Conservation (phyloP, 1,140 invertebrate genomes). For the Brevipalpus yothersi region DNA sequence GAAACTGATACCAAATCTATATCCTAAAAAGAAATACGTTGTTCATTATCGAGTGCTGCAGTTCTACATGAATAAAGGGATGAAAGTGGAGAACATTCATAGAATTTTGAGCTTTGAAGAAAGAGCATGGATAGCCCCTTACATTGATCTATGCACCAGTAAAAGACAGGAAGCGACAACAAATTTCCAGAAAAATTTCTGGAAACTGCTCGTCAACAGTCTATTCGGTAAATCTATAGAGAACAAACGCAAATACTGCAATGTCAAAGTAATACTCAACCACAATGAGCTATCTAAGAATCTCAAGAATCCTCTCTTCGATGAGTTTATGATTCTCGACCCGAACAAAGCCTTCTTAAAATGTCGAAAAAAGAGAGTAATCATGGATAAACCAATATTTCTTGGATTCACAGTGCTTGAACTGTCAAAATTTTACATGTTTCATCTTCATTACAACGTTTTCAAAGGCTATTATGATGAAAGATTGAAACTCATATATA, state of each 20-base stretch:
- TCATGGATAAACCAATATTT: constrained; percentile 15
- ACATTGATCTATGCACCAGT: constrained; percentile 22
- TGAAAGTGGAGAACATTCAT: constrained; percentile 25
- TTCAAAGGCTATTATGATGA: constrained; percentile 13
- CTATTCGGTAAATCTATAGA: constrained; percentile 26
- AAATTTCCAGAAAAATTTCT: constrained; percentile 17
- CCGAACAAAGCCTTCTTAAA: constrained; percentile 7
- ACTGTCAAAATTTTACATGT: constrained; percentile 15
- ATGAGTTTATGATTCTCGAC: constrained; percentile 13
- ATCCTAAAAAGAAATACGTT: constrained; percentile 19
- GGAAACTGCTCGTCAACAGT: constrained; percentile 22
- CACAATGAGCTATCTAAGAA: constrained; percentile 15
- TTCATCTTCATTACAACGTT: constrained; percentile 15
- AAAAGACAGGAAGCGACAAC: constrained; percentile 13
- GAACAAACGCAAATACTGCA: constrained; percentile 22
- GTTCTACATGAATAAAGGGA: constrained; percentile 21
- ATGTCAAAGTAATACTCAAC: constrained; percentile 19
- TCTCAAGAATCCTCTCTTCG: constrained; percentile 20
- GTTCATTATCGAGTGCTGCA: constrained; percentile 26
- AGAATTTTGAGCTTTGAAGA: constrained; percentile 24
- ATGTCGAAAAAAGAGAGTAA: constrained; percentile 10
- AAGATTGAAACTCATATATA: constrained; percentile 7
- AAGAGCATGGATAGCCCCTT: constrained; percentile 22
- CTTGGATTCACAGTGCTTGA: constrained; percentile 14
- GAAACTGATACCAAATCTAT: constrained; percentile 6